Evolutionary conservation across 2,797 vertebrate genomes (phyloP), one percentile per base, ranked within the genome.

Genomic region (Nasua narica): DNA sequence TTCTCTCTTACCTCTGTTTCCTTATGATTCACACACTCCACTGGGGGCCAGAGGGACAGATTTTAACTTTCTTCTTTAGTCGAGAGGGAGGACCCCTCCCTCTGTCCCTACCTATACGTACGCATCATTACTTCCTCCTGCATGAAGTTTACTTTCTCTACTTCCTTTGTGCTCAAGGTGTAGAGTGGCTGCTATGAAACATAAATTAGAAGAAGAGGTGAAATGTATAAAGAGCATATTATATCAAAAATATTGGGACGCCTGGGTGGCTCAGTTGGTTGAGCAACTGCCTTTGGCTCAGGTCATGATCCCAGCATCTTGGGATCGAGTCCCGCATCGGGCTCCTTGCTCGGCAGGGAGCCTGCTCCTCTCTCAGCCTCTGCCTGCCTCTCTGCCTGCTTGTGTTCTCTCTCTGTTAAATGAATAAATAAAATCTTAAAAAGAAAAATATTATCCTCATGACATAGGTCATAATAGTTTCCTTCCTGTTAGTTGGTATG

Each of bases 161-260:
- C 37, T 67, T 88, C 29, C 32, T 95, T 83, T 35, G 48, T 72
- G n/a, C 37, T 90, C 67, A 88, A 69, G 29, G 46, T 83, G 29
- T 58, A 67, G 46, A 76, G 27, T 82, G 79, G 40, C 35, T 43
- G 27, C 48, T 62, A 4, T 48, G 23, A 92, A 82, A 35, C 10
- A 72, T 35, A 94, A 85, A 78, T 94, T 92, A 88, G 69, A 95
- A 88, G 69, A 95, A 93, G 48, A 91, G 46, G 11, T 87, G 86
- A 93, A 79, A 72, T 65, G 40, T 43, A 79, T 14, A 72, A 23
- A 89, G 65, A 78, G 7, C 54, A 88, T 83, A 60, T 58, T 79
- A 86, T 65, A 88, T 69, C 58, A 2, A 86, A 82, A 87, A 90
- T 82, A 90, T 40, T 79, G 29, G n/a, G n/a, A n/a, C n/a, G n/a